phyloP scores from a whole-genome alignment of 2,888 invertebrate species.

The Trachelus iudaicus region DNA sequence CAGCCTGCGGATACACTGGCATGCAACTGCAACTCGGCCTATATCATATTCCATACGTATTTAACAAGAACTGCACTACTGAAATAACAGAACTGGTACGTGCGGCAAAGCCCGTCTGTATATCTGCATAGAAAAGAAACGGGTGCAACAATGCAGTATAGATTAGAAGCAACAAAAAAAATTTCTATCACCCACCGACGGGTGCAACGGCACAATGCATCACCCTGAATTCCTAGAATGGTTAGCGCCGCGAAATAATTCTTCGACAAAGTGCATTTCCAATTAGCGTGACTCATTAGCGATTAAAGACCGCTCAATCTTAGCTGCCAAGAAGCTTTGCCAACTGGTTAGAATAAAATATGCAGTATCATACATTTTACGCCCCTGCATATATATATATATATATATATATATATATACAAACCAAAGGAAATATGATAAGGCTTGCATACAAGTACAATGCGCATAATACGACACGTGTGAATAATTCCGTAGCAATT shows the following conservation, averaged over 20 bases:
- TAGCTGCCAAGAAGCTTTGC: no score
- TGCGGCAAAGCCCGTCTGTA: neutral
- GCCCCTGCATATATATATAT: no score
- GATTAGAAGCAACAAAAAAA: neutral
- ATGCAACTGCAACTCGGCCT: constrained; percentile 12
- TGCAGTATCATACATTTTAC: no score
- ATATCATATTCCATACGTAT: neutral
- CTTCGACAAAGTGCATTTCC: constrained; percentile 19
- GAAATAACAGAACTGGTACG: neutral
- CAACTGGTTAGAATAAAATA: no score
- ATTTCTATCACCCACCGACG: constrained; percentile 11
- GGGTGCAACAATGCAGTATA: neutral
- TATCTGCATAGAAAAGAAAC: neutral
- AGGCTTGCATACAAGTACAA: neutral
- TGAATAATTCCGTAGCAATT: neutral
- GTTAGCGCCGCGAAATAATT: neutral
- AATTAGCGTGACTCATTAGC: constrained; percentile 32
- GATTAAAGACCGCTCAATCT: constrained; percentile 8
- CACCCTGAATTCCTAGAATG: neutral
- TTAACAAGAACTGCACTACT: neutral
- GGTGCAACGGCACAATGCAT: neutral
- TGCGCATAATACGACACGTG: neutral
- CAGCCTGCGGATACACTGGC: constrained; percentile 2
- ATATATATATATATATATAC: neutral
- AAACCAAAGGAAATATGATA: neutral